Percentiles rank a stretch among this genome's conserved stretches.
phyloP scores from a whole-genome alignment of 2,113 vertebrate genomes.

The Turdus rufiventris region DNA sequence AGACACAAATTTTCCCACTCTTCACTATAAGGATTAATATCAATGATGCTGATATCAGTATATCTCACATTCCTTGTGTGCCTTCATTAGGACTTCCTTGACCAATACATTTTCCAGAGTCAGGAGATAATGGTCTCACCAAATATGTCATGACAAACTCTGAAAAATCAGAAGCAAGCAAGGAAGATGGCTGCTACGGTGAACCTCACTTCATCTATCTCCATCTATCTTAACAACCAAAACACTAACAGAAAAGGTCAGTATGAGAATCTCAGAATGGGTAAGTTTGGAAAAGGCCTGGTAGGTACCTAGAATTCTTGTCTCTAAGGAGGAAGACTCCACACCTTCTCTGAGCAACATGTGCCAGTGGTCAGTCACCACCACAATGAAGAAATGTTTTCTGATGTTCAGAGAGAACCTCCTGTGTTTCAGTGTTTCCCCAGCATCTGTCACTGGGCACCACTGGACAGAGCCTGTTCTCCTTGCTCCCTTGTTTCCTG shows the following conservation, averaged over 20 bases:
- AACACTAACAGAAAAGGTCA: neutral
- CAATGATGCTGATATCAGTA: neutral
- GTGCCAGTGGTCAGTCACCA: neutral
- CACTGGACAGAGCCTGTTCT: neutral
- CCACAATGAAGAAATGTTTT: neutral
- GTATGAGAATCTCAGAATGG: neutral
- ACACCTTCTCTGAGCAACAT: neutral
- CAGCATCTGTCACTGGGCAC: neutral
- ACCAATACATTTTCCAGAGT: neutral
- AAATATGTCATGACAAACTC: neutral
- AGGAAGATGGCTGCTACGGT: neutral
- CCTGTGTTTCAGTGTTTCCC: neutral
- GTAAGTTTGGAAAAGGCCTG: neutral
- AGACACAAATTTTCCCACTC: neutral
- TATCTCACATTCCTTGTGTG: neutral
- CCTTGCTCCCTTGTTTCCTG: neutral
- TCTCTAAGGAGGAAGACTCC: neutral
- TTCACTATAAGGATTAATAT: neutral
- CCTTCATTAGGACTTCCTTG: neutral
- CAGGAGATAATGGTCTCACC: neutral
- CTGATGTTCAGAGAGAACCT: neutral
- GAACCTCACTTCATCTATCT: neutral
- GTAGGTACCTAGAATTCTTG: neutral
- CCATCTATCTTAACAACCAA: neutral
- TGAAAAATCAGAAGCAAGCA: neutral